Evolutionary conservation across 2,888 invertebrate genomes (phyloP).

Genomic region (Callimorpha dominula): DNA sequence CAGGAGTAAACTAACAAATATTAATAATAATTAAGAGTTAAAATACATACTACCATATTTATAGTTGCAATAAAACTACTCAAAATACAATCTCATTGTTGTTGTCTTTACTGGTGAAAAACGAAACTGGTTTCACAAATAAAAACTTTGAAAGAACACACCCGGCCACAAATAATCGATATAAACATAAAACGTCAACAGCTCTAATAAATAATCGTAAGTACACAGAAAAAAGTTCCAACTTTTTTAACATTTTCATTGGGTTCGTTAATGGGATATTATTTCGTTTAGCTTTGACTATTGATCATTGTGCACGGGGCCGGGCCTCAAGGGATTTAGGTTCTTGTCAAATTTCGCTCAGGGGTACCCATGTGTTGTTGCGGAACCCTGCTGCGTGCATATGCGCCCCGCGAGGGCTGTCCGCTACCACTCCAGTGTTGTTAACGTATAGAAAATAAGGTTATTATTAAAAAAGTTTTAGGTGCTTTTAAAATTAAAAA

Average conservation of each 20-base stretch:
- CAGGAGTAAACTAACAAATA: no score
- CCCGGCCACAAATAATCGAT: no score
- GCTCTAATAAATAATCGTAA: constrained; percentile 22
- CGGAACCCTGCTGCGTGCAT: constrained; percentile 70
- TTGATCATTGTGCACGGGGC: constrained; percentile 71
- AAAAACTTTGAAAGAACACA: no score
- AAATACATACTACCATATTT: no score
- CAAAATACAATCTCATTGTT: no score
- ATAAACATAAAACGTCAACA: no score
- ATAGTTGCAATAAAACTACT: no score
- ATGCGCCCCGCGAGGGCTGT: constrained; percentile 52
- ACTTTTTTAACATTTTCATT: constrained; percentile 62
- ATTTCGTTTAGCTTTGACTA: constrained; percentile 76
- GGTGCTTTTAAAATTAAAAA: no score
- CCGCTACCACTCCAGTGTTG: constrained; percentile 28
- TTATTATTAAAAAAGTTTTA: constrained; percentile 17
- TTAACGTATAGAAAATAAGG: constrained; percentile 29
- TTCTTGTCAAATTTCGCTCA: constrained; percentile 68
- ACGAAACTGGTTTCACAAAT: no score
- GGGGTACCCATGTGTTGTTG: constrained; percentile 53
- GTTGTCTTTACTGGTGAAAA: no score
- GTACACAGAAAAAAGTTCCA: constrained; percentile 46
- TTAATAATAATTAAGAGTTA: no score
- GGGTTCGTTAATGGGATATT: constrained; percentile 73
- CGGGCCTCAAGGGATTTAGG: constrained; percentile 66